phyloP scores from a whole-genome alignment of 2,113 vertebrate genomes.

The Syngnathus scovelli region DNA sequence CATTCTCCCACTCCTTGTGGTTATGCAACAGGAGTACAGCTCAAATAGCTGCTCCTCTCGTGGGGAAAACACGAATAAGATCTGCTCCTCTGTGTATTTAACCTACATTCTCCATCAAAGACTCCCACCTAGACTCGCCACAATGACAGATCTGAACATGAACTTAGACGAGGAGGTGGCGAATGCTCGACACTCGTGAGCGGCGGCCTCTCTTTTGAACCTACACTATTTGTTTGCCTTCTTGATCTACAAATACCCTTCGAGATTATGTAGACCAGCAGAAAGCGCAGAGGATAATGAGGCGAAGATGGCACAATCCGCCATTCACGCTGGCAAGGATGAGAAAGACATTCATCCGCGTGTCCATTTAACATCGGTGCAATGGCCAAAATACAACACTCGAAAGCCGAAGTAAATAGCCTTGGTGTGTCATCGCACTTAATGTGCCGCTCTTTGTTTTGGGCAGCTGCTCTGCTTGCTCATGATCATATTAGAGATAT shows the following conservation, averaged over 20 bases:
- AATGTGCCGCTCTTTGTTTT: conserved; percentile 29
- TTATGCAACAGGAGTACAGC: conserved; percentile 60
- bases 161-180: conserved; percentile 32
- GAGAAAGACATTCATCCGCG: conserved; percentile 5
- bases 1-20: conserved; percentile 44
- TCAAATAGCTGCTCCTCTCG: conserved; percentile 57
- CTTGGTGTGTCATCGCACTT: conserved; percentile 16
- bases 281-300: conserved; percentile 7
- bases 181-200: conserved; percentile 25
- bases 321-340: conserved; percentile 4
- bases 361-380: conserved; percentile 4
- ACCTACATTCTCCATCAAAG: conserved; percentile 71
- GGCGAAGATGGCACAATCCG: not conserved
- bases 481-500: conserved; percentile 39
- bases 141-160: conserved; percentile 48
- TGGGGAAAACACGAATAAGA: conserved; percentile 64
- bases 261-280: not conserved
- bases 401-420: conserved; percentile 1
- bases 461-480: conserved; percentile 31
- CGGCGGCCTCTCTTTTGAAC: conserved; percentile 32
- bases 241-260: conserved; percentile 18
- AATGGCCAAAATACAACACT: conserved; percentile 2
- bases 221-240: conserved; percentile 12
- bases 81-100: conserved; percentile 68
- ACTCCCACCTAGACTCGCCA: conserved; percentile 44